These are phyloP conservation scores for Clytia hemisphaerica DNA, from an alignment of 30 jellyfish, hydroid and myxozoan genomes.

Conservation along the genomic window DNA sequence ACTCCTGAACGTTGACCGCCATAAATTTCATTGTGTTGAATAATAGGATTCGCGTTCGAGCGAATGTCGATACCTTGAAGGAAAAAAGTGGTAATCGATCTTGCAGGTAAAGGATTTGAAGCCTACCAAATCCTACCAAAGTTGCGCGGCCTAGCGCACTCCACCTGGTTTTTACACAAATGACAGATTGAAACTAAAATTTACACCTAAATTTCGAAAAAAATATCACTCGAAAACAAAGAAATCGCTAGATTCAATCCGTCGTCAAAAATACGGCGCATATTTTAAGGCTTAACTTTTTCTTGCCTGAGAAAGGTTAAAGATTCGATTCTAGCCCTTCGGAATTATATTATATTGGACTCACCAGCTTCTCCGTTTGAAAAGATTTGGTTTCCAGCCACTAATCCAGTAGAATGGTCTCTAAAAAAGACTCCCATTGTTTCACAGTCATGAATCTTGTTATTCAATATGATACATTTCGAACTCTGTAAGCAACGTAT, in stretches of 20 bases:
- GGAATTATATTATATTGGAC: not conserved
- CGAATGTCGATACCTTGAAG: slow-evolving; percentile 57
- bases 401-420: slow-evolving; percentile 64
- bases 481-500: slow-evolving; percentile 71
- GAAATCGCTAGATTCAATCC: too few relatives aligned
- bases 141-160: too few relatives aligned
- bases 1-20: slow-evolving; percentile 82
- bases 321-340: too few relatives aligned
- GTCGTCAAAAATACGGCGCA: too few relatives aligned
- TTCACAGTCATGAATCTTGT: slow-evolving; percentile 59
- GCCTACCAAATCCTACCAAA: too few relatives aligned
- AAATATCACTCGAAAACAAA: too few relatives aligned
- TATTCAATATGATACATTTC: slow-evolving; percentile 37
- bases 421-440: slow-evolving; percentile 74
- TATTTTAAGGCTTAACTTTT: too few relatives aligned
- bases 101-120: too few relatives aligned
- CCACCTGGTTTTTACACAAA: too few relatives aligned
- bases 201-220: too few relatives aligned
- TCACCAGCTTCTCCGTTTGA: slow-evolving; percentile 60
- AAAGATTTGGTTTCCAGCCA: slow-evolving; percentile 63
- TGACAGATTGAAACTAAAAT: too few relatives aligned
- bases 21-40: slow-evolving; percentile 64
- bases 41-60: slow-evolving; percentile 53
- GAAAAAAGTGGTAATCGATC: not conserved
- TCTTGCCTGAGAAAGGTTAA: too few relatives aligned